phyloP scores from a whole-genome alignment of 2,113 vertebrate species.

The Pterocles orientalis region DNA sequence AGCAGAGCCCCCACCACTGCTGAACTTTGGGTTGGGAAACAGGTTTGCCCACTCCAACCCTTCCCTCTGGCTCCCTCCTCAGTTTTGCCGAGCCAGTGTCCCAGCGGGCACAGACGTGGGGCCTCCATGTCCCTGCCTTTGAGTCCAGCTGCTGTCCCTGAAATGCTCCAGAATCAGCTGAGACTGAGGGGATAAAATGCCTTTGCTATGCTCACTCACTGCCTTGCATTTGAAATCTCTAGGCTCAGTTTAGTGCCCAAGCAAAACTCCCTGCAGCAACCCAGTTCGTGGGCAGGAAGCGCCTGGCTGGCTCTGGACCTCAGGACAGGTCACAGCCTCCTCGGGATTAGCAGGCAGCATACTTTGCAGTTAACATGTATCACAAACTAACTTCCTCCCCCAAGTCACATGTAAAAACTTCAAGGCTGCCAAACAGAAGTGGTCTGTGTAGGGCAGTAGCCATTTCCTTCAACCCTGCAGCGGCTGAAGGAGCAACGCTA shows the following conservation, averaged over 20 bases:
- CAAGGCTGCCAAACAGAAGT: neutral
- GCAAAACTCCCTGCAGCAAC: neutral
- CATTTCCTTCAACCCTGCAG: neutral
- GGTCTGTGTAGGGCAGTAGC: neutral
- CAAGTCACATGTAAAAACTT: neutral
- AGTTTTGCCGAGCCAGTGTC: neutral
- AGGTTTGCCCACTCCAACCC: neutral
- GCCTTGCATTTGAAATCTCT: neutral
- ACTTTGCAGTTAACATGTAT: fast-evolving
- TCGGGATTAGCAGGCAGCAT: neutral
- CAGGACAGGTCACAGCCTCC: neutral
- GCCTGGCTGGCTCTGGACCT: neutral
- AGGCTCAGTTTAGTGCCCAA: neutral
- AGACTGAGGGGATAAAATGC: neutral
- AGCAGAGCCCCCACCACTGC: neutral
- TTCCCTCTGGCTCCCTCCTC: neutral
- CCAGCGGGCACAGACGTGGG: neutral
- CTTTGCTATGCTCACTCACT: neutral
- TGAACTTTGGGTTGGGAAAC: neutral
- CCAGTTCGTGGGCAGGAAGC: neutral
- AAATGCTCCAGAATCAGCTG: neutral
- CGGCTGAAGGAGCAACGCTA: neutral
- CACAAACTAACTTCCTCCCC: neutral
- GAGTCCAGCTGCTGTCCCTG: neutral
- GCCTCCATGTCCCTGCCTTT: neutral